Conservation (phyloP, 1,140 invertebrate species). For the Plectus sambesii region DNA sequence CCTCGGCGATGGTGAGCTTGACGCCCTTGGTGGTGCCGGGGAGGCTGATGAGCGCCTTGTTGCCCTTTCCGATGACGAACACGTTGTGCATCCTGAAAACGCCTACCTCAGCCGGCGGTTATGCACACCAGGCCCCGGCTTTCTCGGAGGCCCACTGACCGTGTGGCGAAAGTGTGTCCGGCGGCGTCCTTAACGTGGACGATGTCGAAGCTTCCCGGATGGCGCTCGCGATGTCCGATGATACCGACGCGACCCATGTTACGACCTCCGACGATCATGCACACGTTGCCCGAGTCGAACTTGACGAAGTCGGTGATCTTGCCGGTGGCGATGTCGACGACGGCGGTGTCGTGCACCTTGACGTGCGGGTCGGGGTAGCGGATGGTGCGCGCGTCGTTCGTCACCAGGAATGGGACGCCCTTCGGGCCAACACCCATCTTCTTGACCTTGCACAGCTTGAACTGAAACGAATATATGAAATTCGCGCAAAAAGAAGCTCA, state of each 20-base stretch:
- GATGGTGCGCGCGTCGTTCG: conserved; percentile 93
- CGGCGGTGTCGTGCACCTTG: conserved; percentile 92
- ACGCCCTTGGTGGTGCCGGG: conserved; percentile 87
- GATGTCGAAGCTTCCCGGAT: conserved; percentile 98
- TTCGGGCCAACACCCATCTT: conserved; percentile 73
- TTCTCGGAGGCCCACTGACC: conserved; percentile 54
- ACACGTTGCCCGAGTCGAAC: conserved; percentile 87
- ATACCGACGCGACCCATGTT: conserved; percentile 99
- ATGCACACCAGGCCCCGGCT: conserved; percentile 37
- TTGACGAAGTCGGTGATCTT: conserved; percentile 98
- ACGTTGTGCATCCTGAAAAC: conserved; percentile 80
- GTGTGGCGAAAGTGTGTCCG: conserved; percentile 91
- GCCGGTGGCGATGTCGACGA: conserved; percentile 78
- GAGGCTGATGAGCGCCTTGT: conserved; percentile 87
- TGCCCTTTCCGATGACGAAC: conserved; percentile 97
- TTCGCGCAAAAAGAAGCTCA: too few relatives aligned
- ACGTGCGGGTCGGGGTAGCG: conserved; percentile 94
- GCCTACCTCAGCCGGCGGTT: conserved; percentile 42
- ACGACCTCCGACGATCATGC: conserved; percentile 97
- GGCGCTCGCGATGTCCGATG: conserved; percentile 87
- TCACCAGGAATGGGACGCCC: conserved; percentile 85
- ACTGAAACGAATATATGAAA: too few relatives aligned
- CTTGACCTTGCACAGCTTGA: conserved; percentile 62
- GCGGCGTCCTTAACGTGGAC: conserved; percentile 92
- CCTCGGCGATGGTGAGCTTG: conserved; percentile 90